Evolutionary conservation across 2,888 invertebrate genomes (phyloP), one percentile per base, ranked within the genome.

Genomic region (Celastrina argiolus): DNA sequence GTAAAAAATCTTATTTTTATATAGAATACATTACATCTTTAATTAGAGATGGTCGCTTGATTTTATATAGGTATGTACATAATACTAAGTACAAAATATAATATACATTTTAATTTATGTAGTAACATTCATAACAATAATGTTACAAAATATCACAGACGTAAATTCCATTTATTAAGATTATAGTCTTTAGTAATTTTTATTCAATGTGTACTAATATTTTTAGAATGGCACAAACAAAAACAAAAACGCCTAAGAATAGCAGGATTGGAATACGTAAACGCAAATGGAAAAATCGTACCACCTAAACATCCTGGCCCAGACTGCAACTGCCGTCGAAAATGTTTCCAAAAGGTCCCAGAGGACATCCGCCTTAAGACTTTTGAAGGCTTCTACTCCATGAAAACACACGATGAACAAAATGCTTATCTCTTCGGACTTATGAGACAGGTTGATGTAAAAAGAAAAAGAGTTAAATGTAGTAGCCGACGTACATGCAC

Each of bases 221-320:
- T 86, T 88, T 72, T 81, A 91, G 92, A 92, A 90, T 92, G 92
- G 92, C 92, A 92, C 84, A 92, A 92, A 80, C 92, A 92, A 79
- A 92, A 92, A 78, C 92, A 92, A 74, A 92, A 92, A 76, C 84
- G 92, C 10, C 76, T 92, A 65, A 84, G 92, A 73, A 91, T 92
- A 72, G 92, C 92, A 61, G 92, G 92, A 26, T 77, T 92, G 73
- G 88, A 92, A 73, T 92, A 92, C 73, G 86, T 92, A 78, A 92
- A 92, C 77, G 91, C 92, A 76, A 92, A 92, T 80, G 92, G 92
- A 71, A 90, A 92, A 79, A 72, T 92, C n/a, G 91, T 92, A 26
- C 87, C 91, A n/a, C 88, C 88, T 41, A 92, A 92, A 76, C 84
- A 88, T 71, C 92, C 92, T 1, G 92, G 92, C 1, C 81, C 90